phyloP scores from a whole-genome alignment of 1,140 invertebrate species.

The Drosophila miranda region DNA sequence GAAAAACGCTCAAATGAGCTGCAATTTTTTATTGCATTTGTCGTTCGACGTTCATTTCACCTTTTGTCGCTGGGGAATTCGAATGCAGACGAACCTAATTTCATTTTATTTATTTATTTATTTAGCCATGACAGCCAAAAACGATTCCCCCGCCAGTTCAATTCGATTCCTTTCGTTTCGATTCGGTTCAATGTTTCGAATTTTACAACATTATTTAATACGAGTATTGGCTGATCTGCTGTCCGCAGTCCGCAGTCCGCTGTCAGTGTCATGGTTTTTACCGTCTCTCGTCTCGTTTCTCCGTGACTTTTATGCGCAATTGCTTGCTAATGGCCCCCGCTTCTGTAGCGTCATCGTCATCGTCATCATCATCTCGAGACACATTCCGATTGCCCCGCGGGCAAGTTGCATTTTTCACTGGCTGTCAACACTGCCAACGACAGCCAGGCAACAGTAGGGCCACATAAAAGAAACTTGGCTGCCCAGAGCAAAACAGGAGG shows the following conservation, averaged over 20 bases:
- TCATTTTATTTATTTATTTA: slow-evolving; percentile 73
- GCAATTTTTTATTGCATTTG: slow-evolving; percentile 69
- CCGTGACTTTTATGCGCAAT: slow-evolving; percentile 77
- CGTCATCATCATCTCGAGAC: slow-evolving; percentile 43
- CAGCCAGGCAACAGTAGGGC: slow-evolving; percentile 25
- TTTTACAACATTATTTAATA: slow-evolving; percentile 81
- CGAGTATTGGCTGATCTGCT: slow-evolving; percentile 56
- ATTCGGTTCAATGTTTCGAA: slow-evolving; percentile 64
- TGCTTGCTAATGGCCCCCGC: slow-evolving; percentile 67
- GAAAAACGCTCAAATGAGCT: slow-evolving; percentile 74
- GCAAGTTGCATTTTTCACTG: slow-evolving; percentile 76
- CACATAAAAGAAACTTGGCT: slow-evolving; percentile 59
- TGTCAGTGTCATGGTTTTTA: slow-evolving; percentile 16
- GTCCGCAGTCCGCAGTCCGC: background rate
- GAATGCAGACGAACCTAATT: slow-evolving; percentile 68
- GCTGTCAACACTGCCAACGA: slow-evolving; percentile 52
- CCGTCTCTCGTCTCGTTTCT: slow-evolving; percentile 18
- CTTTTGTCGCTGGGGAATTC: slow-evolving; percentile 60
- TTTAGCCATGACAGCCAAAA: slow-evolving; percentile 59
- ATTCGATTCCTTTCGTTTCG: slow-evolving; percentile 35
- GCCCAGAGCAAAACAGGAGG: slow-evolving; percentile 16
- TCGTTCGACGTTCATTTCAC: slow-evolving; percentile 70
- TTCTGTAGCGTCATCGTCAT: slow-evolving; percentile 25
- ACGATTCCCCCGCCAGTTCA: slow-evolving; percentile 2
- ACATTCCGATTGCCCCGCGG: slow-evolving; percentile 58